Base-by-base conservation (phyloP, 2,113 vertebrate species). In the Sander lucioperca region DNA sequence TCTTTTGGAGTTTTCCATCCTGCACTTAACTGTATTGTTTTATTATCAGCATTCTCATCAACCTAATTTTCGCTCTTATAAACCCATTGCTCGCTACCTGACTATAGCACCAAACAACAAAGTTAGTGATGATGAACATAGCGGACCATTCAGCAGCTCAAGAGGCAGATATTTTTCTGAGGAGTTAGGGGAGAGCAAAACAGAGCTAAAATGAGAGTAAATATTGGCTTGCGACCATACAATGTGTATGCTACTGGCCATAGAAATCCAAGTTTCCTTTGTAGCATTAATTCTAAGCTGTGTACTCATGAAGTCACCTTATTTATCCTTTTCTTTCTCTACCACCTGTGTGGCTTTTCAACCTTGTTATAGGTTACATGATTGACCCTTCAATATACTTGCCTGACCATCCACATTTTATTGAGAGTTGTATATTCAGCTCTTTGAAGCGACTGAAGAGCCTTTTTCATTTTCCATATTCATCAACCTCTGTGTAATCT, bases 361-460 rank as follows among this genome's bases (percentile, higher is more conserved):
- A 59, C 21, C n/a, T 50, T 47, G 7, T 48, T 36, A 4, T 8
- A 74, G 15, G 53, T 76, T 80, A 23, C 18, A 76, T 56, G n/a
- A 6, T 71, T 25, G 36, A 36, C 19, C 25, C n/a, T 76, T 56
- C 5, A 56, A 21, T 47, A 8, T 12, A 54, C 23, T 62, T 79
- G 12, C 21, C 5, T 57, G 36, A 36, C 54, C 36, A 61, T 48
- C 36, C 56, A 48, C 5, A 16, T 47, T 62, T 12, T 18, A 54
- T 61, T 33, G 25, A 27, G 25, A 79, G 62, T 48, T 66, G n/a
- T 33, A 47, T 57, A 54, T 67, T 47, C 19, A 30, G 30, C 48
- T 78, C 65, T 83, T 82, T 86, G 82, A 84, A 89, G 79, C 48
- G 2, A 19, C 62, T 74, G 27, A 82, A 83, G 50, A 79, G 77